Evolutionary conservation across 2,888 invertebrate species (phyloP).

Genomic region (Drosophila tripunctata): DNA sequence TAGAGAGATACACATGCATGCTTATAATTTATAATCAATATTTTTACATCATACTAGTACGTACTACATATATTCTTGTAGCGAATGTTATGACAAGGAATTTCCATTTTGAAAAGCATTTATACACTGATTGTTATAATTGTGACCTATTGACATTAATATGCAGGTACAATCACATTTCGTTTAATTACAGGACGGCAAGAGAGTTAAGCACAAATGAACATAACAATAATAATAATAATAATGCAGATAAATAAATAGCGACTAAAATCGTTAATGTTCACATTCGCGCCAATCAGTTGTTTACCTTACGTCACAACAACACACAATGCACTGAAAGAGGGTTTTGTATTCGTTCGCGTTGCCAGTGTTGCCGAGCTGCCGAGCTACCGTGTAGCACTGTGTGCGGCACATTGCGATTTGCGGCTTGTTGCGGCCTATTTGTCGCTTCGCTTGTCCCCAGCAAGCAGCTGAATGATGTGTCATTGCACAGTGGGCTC

Average conservation of each 20-base stretch:
- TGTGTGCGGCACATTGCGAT: constrained; percentile 5
- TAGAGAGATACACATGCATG: background rate
- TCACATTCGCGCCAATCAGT: constrained; percentile 13
- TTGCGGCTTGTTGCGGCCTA: constrained; percentile 16
- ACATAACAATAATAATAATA: constrained; percentile 2
- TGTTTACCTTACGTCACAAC: constrained; percentile 33
- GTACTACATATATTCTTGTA: constrained; percentile 2
- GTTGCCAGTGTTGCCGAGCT: background rate
- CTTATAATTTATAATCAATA: constrained; percentile 16
- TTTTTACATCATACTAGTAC: too few relatives aligned
- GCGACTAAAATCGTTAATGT: constrained; percentile 13
- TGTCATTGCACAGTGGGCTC: constrained; percentile 23
- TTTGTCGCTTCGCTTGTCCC: constrained; percentile 9
- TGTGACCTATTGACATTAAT: constrained; percentile 15
- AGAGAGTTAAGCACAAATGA: constrained; percentile 6
- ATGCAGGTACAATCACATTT: constrained; percentile 1
- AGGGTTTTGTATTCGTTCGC: background rate
- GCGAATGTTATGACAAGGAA: background rate
- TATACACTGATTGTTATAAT: background rate
- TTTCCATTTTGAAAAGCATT: background rate
- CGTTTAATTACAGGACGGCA: constrained; percentile 4
- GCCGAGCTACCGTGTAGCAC: constrained; percentile 5
- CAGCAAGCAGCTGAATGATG: constrained; percentile 18
- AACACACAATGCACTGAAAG: constrained; percentile 25
- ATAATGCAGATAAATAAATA: constrained; percentile 26